These are phyloP conservation scores for Entomobrya multifasciata DNA, from an alignment of 2,888 invertebrate genomes.

Conservation along the genomic window DNA sequence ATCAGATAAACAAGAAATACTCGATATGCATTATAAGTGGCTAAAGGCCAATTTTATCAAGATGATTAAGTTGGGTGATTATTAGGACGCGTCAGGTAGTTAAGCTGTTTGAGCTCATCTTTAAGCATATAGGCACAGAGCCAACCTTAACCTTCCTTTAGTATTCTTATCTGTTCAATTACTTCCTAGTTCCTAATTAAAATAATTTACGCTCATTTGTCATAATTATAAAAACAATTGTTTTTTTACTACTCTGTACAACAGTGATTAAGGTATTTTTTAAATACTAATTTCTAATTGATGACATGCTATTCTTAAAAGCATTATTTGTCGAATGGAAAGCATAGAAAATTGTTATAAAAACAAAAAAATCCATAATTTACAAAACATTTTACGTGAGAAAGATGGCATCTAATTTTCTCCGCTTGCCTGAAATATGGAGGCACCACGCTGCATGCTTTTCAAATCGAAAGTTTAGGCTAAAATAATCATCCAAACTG, in stretches of 20 bases:
- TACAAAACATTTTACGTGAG: not conserved
- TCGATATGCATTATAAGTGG: not conserved
- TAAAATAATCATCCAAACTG: not conserved
- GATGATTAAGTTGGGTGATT: not conserved
- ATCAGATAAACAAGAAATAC: not conserved
- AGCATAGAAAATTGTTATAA: too few species aligned
- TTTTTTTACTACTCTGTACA: too few species aligned
- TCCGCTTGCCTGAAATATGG: slow-evolving; percentile 3
- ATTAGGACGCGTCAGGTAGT: not conserved
- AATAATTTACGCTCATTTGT: too few species aligned
- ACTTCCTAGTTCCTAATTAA: slow-evolving; percentile 4
- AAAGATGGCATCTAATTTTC: slow-evolving; percentile 9
- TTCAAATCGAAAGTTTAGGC: not conserved
- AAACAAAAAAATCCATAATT: too few species aligned
- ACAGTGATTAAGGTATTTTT: too few species aligned
- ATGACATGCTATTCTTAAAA: too few species aligned
- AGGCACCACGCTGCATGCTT: not conserved
- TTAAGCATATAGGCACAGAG: not conserved
- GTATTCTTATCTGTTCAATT: not conserved
- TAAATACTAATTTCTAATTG: too few species aligned
- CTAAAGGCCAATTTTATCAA: not conserved
- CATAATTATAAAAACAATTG: not conserved
- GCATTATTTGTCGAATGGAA: not conserved
- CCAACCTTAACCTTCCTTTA: slow-evolving; percentile 27
- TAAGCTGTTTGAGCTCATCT: not conserved